A percentile compares a stretch with the other conserved stretches of the same genome.
phyloP scores from a whole-genome alignment of 2,113 vertebrate species.

The Oreocharis arfaki region DNA sequence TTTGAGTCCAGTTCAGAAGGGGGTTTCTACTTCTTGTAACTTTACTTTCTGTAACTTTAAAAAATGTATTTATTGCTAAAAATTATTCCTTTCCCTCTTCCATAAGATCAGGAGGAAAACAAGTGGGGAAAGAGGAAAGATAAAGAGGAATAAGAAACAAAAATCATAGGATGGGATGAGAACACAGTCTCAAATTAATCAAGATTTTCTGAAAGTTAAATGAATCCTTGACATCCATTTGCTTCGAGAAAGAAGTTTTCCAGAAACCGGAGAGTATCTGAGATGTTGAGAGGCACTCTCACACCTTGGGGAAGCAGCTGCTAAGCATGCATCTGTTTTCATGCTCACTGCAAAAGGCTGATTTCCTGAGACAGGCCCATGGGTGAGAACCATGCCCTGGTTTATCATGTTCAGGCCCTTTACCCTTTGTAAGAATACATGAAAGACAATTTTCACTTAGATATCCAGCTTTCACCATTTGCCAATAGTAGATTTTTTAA shows the following conservation, averaged over 20 bases:
- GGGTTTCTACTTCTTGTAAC: not conserved
- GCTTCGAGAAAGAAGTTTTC: not conserved
- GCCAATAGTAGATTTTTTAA: not conserved
- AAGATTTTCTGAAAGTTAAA: not conserved
- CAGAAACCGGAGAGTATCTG: not conserved
- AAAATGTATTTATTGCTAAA: not conserved
- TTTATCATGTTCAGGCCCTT: not conserved
- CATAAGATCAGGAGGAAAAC: not conserved
- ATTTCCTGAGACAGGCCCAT: not conserved
- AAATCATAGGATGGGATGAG: not conserved
- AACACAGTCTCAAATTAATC: not conserved
- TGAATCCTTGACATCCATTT: not conserved
- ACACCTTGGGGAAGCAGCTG: not conserved
- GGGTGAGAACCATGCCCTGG: not conserved
- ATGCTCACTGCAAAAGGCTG: not conserved
- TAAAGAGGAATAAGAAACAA: not conserved
- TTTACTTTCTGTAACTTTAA: not conserved
- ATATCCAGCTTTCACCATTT: not conserved
- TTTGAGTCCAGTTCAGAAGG: not conserved
- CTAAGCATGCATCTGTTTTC: not conserved
- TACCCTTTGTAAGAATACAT: not conserved
- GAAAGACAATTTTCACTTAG: not conserved
- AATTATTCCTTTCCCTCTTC: not conserved
- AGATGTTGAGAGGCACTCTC: not conserved
- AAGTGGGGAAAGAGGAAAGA: not conserved